Conservation (phyloP, 2,797 vertebrate genomes). For the Serranus cabrilla region DNA sequence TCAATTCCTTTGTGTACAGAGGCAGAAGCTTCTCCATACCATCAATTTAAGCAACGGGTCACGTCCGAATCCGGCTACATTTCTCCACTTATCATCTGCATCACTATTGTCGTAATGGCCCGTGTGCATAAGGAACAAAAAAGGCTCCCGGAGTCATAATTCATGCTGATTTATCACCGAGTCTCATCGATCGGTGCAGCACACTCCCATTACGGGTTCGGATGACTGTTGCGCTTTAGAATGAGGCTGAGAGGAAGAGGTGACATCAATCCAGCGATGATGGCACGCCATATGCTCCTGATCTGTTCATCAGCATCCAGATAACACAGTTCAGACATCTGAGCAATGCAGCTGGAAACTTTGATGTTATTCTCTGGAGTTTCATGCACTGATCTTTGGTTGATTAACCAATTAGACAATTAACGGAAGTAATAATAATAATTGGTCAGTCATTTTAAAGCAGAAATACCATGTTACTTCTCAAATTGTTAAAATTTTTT, state of each 20-base stretch:
- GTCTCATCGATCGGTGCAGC: conserved; percentile 62
- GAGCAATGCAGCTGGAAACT: neutral
- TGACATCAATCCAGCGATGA: conserved; percentile 56
- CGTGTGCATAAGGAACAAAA: neutral
- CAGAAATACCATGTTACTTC: neutral
- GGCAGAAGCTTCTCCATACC: conserved; percentile 7
- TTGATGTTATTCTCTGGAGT: neutral
- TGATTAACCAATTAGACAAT: no score
- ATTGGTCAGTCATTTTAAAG: neutral
- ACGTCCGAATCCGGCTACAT: conserved; percentile 4
- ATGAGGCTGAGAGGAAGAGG: conserved; percentile 32
- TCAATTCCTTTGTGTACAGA: conserved; percentile 59
- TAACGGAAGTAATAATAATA: no score
- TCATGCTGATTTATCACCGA: conserved; percentile 51
- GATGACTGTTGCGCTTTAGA: conserved; percentile 57
- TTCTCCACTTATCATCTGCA: conserved; percentile 3
- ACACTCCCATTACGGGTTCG: conserved; percentile 57
- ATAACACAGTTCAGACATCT: neutral
- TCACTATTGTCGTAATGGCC: conserved; percentile 14
- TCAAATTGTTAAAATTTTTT: no score
- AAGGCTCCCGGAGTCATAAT: conserved; percentile 17
- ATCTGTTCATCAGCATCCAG: conserved; percentile 23
- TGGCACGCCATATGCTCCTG: conserved; percentile 12
- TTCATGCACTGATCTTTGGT: no score
- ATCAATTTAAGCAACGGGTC: neutral